phyloP scores from a whole-genome alignment of 2,113 vertebrate species.

The Cololabis saira region DNA sequence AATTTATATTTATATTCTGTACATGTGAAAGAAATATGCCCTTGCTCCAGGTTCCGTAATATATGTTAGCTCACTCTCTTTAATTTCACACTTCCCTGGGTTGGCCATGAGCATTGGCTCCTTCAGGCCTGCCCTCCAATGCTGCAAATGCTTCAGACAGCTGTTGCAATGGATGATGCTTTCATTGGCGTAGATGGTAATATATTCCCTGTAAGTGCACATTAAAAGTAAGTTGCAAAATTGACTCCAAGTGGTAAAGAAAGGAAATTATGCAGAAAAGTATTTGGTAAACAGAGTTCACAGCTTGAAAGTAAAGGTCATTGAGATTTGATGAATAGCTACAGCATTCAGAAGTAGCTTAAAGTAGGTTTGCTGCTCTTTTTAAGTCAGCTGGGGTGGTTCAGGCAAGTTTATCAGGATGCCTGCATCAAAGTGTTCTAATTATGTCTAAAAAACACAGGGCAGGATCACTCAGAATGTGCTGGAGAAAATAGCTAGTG shows the following conservation, averaged over 20 bases:
- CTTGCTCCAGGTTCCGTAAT: slow-evolving; percentile 2
- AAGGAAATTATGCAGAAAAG: not conserved
- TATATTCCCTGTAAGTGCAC: not conserved
- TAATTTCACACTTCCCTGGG: slow-evolving; percentile 46
- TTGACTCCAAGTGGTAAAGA: not conserved
- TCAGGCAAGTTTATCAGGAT: not conserved
- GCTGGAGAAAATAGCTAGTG: not conserved
- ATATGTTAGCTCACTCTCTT: slow-evolving; percentile 25
- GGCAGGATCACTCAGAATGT: slow-evolving; percentile 7
- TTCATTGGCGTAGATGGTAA: slow-evolving; percentile 11
- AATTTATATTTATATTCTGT: not conserved
- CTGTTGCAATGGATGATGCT: slow-evolving; percentile 41
- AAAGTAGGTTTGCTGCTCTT: not conserved
- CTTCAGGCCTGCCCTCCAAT: slow-evolving; percentile 17
- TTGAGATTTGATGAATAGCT: not conserved
- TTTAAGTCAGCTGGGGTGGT: not conserved
- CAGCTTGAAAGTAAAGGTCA: not conserved
- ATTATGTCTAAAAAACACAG: not conserved
- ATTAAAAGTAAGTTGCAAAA: slow-evolving; percentile 14
- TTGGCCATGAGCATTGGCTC: slow-evolving; percentile 23
- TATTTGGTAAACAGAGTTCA: not conserved
- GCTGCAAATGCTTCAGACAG: slow-evolving; percentile 37
- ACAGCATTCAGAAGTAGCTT: not conserved
- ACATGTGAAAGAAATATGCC: slow-evolving; percentile 11
- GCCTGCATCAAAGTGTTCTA: slow-evolving; percentile 1